Evolutionary conservation across 2,113 vertebrate genomes (phyloP).

Genomic region (Ramphastos sulfuratus): DNA sequence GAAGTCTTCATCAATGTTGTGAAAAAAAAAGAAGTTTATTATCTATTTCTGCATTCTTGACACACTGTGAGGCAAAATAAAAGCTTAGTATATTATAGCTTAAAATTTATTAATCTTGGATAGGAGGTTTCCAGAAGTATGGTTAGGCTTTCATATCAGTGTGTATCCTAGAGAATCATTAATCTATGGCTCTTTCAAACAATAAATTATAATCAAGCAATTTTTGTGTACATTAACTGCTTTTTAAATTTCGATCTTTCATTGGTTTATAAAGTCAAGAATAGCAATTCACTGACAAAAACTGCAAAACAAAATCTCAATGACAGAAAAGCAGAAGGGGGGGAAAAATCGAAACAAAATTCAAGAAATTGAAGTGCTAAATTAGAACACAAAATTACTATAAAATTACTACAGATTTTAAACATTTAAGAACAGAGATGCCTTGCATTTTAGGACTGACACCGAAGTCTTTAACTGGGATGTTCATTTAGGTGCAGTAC

Average conservation of each 20-base stretch:
- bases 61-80: background rate
- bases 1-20: background rate
- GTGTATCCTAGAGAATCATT: conserved; percentile 50
- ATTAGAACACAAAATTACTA: background rate
- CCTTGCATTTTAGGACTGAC: background rate
- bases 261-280: background rate
- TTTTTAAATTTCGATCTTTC: conserved; percentile 49
- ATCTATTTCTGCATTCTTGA: background rate
- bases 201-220: conserved; percentile 46
- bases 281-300: background rate
- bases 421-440: background rate
- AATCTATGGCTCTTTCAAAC: conserved; percentile 56
- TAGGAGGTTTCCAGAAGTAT: background rate
- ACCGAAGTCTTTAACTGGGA: background rate
- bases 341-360: background rate
- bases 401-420: too few species aligned
- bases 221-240: conserved; percentile 55
- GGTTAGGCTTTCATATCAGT: conserved; percentile 25
- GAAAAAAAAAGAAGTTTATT: background rate
- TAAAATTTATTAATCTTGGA: conserved; percentile 35
- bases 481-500: background rate
- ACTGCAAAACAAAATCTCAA: background rate
- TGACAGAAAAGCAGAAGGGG: background rate
- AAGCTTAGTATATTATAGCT: background rate
- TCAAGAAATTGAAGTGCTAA: background rate